Evolutionary conservation across 2,888 invertebrate genomes (phyloP).

Genomic region (Thysanoteuthis rhombus): DNA sequence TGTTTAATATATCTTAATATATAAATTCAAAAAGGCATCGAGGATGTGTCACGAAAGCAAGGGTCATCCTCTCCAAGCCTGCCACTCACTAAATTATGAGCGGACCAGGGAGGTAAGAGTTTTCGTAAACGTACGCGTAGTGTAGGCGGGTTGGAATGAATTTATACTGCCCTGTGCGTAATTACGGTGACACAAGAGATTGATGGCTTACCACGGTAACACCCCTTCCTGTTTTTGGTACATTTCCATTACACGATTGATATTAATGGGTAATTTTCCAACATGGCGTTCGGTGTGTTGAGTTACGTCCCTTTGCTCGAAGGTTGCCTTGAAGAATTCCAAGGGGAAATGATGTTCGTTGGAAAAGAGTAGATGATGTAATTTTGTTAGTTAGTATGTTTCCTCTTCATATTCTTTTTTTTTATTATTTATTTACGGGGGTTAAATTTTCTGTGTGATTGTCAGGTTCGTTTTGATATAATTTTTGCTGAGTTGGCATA

Average conservation of each 20-base stretch:
- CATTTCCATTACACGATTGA: background rate
- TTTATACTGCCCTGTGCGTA: background rate
- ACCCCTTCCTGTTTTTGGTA: background rate
- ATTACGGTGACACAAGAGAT: background rate
- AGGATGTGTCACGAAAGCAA: background rate
- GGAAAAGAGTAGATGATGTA: background rate
- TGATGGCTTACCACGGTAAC: constrained; percentile 12
- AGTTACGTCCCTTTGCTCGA: background rate
- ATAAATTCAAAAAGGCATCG: background rate
- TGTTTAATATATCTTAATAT: background rate
- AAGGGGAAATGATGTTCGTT: background rate
- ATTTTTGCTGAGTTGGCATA: too few relatives aligned
- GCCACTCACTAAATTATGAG: background rate
- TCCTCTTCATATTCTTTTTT: background rate
- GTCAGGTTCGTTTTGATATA: too few relatives aligned
- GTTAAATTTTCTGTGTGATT: too few relatives aligned
- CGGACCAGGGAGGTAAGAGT: background rate
- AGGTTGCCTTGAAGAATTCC: background rate
- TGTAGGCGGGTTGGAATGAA: background rate
- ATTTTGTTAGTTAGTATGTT: background rate
- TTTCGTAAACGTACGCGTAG: background rate
- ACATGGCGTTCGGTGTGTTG: background rate
- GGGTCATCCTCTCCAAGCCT: background rate
- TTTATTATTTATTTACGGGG: too few relatives aligned
- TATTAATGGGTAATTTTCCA: constrained; percentile 12